These are phyloP conservation scores for Lithophane socia DNA, from an alignment of 2,888 invertebrate species.

Conservation along the genomic window DNA sequence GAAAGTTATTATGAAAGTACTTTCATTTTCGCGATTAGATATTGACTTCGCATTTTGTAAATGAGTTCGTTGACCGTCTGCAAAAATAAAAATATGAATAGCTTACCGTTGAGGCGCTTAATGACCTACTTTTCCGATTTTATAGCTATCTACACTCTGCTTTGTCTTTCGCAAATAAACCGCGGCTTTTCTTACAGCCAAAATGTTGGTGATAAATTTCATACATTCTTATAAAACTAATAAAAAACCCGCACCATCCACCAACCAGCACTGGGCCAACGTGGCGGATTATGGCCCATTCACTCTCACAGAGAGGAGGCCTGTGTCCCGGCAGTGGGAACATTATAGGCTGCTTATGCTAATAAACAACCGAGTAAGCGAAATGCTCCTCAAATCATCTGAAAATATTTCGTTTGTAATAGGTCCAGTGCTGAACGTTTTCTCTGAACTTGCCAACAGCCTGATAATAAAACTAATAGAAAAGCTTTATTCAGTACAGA, in stretches of 20 bases:
- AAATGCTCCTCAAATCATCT: background rate
- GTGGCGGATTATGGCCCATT: too few relatives aligned
- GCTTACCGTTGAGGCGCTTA: background rate
- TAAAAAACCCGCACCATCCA: too few relatives aligned
- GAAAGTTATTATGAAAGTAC: constrained; percentile 6
- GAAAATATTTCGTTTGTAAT: background rate
- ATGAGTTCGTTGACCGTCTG: constrained; percentile 29
- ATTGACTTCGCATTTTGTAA: constrained; percentile 5
- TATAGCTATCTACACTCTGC: background rate
- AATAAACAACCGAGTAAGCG: background rate
- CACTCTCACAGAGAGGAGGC: too few relatives aligned
- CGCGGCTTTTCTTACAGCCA: background rate
- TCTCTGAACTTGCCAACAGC: background rate
- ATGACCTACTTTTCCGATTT: constrained; percentile 18
- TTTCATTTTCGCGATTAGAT: constrained; percentile 34
- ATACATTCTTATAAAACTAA: background rate
- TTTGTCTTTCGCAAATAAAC: background rate
- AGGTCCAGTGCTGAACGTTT: background rate
- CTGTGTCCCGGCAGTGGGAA: too few relatives aligned
- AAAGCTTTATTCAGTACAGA: too few relatives aligned
- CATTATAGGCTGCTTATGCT: too few relatives aligned
- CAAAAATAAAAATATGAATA: constrained; percentile 13
- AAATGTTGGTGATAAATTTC: background rate
- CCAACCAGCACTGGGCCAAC: too few relatives aligned
- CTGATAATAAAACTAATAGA: background rate